Percentiles rank a stretch among this genome's conserved stretches.
Conservation (phyloP, 2,113 vertebrate species). For the Falcunculus frontatus region DNA sequence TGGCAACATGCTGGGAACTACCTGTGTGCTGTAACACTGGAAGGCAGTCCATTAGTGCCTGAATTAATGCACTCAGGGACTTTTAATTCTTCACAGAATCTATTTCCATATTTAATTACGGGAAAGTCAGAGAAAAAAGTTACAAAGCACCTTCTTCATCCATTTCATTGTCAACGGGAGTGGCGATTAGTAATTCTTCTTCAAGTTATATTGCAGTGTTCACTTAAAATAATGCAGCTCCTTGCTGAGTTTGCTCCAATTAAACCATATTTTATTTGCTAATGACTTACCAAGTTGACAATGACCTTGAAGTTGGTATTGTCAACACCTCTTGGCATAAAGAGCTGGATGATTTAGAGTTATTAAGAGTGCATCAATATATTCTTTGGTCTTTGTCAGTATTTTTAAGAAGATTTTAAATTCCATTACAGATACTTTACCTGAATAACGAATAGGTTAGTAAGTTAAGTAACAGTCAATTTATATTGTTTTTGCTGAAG, state of each 20-base stretch:
- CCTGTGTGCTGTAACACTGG: conserved; percentile 53
- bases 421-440: conserved; percentile 68
- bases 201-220: conserved; percentile 82
- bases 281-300: conserved; percentile 84
- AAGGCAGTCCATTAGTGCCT: conserved; percentile 77
- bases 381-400: conserved; percentile 62
- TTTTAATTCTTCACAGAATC: conserved; percentile 78
- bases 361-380: conserved; percentile 75
- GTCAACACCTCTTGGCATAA: conserved; percentile 75
- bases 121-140: conserved; percentile 74
- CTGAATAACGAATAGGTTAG: conserved; percentile 57
- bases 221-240: conserved; percentile 87
- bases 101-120: conserved; percentile 88
- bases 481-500: conserved; percentile 45
- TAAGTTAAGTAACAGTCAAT: conserved; percentile 67
- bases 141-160: conserved; percentile 78
- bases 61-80: conserved; percentile 75
- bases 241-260: conserved; percentile 85
- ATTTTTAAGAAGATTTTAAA: conserved; percentile 71
- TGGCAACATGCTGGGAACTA: conserved; percentile 60
- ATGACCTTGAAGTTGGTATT: conserved; percentile 84
- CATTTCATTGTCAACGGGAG: conserved; percentile 83
- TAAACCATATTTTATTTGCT: conserved; percentile 88
- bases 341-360: conserved; percentile 75
- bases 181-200: conserved; percentile 86